phyloP scores from a whole-genome alignment of 2,797 vertebrate species.

The Botia almorhae region DNA sequence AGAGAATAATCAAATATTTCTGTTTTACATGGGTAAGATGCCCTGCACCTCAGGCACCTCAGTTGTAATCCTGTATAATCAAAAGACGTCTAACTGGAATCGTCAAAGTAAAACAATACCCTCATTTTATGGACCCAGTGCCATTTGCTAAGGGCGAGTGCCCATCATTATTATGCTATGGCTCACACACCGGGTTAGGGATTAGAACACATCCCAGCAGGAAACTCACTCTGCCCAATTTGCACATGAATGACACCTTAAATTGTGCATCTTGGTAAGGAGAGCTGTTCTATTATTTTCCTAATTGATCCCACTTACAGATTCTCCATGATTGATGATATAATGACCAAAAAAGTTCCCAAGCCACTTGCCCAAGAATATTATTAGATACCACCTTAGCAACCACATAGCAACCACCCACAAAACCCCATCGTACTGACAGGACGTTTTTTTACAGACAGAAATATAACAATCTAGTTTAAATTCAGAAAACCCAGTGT shows the following conservation, averaged over 20 bases:
- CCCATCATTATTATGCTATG: too few relatives aligned
- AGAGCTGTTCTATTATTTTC: not conserved
- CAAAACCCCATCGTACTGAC: too few relatives aligned
- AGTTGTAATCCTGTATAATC: too few relatives aligned
- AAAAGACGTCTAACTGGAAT: too few relatives aligned
- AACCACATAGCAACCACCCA: not conserved
- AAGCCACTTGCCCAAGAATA: not conserved
- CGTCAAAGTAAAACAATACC: too few relatives aligned
- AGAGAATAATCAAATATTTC: too few relatives aligned
- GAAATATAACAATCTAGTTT: conserved; percentile 15
- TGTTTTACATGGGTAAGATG: too few relatives aligned
- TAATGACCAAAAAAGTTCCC: too few relatives aligned
- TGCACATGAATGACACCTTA: not conserved
- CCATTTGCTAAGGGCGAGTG: not conserved
- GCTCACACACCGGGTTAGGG: too few relatives aligned
- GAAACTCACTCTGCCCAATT: not conserved
- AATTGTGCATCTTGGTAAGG: not conserved
- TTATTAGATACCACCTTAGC: not conserved
- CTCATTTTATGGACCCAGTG: not conserved
- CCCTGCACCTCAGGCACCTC: too few relatives aligned
- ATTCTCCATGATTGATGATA: not conserved
- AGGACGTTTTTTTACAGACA: not conserved
- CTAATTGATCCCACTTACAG: not conserved
- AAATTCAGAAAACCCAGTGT: conserved; percentile 16
- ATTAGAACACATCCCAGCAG: too few relatives aligned